These are phyloP conservation scores for Acrobasis suavella DNA, from an alignment of 2,888 invertebrate species.

Conservation along the genomic window DNA sequence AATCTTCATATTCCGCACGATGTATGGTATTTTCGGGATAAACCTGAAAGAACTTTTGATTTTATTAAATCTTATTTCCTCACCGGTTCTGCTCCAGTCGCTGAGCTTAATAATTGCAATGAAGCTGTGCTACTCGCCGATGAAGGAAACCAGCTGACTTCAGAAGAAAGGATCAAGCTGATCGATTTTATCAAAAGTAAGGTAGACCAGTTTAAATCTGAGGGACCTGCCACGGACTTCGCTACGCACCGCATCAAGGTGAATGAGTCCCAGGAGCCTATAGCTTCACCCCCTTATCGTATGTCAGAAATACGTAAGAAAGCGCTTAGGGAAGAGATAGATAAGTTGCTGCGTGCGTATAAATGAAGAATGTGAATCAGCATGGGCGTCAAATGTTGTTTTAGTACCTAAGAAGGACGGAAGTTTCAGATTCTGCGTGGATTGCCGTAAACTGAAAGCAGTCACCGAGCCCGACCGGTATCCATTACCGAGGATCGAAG, in stretches of 20 bases:
- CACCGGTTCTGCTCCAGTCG: no score
- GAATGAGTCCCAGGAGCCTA: neutral
- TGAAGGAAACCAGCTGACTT: neutral
- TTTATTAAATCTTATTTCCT: no score
- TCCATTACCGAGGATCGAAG: slow-evolving; percentile 1
- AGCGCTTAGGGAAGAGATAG: neutral
- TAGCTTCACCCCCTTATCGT: neutral
- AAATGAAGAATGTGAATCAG: slow-evolving; percentile 4
- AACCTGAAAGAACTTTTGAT: no score
- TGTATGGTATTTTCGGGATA: no score
- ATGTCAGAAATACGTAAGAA: neutral
- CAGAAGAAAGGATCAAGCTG: neutral
- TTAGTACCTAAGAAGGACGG: neutral
- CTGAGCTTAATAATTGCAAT: no score
- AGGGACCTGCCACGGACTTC: slow-evolving; percentile 4
- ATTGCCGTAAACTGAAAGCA: slow-evolving; percentile 1
- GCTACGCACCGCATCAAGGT: neutral
- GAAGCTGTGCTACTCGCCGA: neutral
- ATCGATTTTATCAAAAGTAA: neutral
- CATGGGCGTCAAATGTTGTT: slow-evolving; percentile 7
- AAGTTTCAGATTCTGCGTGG: neutral
- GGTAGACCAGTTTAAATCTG: neutral
- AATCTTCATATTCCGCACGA: no score
- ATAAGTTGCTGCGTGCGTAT: neutral
- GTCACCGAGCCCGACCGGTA: slow-evolving; percentile 1